Evolutionary conservation across 1,140 invertebrate genomes (phyloP), one percentile per base, ranked within the genome.

Genomic region (Euura saliciscinereae): DNA sequence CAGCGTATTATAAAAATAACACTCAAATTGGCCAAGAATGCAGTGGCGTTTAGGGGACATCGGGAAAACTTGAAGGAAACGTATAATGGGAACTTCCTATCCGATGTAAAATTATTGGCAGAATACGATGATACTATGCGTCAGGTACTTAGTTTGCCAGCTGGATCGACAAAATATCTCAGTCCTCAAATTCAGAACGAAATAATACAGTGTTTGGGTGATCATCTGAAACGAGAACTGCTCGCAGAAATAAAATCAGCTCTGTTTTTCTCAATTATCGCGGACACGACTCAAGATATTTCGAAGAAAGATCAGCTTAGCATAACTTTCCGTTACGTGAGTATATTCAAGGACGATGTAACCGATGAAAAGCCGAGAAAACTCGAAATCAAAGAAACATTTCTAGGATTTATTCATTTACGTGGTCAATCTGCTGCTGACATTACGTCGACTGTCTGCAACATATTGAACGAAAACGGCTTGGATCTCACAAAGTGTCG

Each of bases 211-310:
- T 68, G 66, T 64, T 74, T 70, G 66, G 65, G 73, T 45, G 28
- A 70, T 28, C 45, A 70, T 46, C 65, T 70, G 7, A 43, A 70
- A 51, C 7, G 44, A 46, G 10, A 6, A 43, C 45, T 70, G 59
- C 59, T 70, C 44, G 69, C 43, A 46, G 43, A 74, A 67, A 74
- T 74, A 44, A 74, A 70, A 6, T 4, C 43, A 8, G 65, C 64
- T 69, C 46, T 44, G 5, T 75, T 75, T 72, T 77, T 75, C 59
- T 73, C 74, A 13, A 65, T 75, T 46, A 74, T 72, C 13, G 44
- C 69, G 45, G 73, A 75, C 51, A 77, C 71, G 43, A 77, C 76
- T 43, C 73, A 77, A 71, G 76, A 77, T 46, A 69, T 70, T 13
- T 66, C 73, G 66, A 72, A 73, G 73, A 65, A 64, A 64, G 76